A percentile compares a stretch with the other conserved stretches of the same genome.
Evolutionary conservation across 2,888 invertebrate species (phyloP).

Genomic region (Autographa pulchrina): DNA sequence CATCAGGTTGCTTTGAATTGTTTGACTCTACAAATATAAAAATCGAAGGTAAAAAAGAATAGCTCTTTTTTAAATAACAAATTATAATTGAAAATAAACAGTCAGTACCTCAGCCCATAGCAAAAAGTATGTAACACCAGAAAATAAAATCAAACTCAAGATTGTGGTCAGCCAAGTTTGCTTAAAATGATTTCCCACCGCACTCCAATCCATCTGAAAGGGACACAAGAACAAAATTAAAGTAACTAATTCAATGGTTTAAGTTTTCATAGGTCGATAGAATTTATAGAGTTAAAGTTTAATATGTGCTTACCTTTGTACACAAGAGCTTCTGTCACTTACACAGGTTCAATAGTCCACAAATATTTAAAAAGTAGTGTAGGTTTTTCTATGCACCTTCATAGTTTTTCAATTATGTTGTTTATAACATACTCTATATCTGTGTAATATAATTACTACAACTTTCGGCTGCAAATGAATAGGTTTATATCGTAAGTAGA

Average conservation of each 20-base stretch:
- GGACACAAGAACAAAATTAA: not conserved
- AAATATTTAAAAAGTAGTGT: not conserved
- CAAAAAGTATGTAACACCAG: constrained; percentile 92
- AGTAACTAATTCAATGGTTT: not conserved
- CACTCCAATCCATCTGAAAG: constrained; percentile 78
- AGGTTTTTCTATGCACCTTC: not conserved
- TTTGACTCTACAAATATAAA: constrained; percentile 90
- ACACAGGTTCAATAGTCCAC: not conserved
- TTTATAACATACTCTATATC: not conserved
- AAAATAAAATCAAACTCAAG: constrained; percentile 91
- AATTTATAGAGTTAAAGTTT: no score
- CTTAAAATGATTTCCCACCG: constrained; percentile 89
- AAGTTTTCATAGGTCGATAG: no score
- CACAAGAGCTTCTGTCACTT: not conserved
- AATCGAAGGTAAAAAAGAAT: not conserved
- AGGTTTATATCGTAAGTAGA: not conserved
- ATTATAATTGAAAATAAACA: constrained; percentile 3
- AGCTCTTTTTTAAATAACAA: not conserved
- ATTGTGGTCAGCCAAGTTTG: constrained; percentile 93
- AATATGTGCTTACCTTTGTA: not conserved
- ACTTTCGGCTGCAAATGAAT: not conserved
- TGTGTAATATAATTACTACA: not conserved
- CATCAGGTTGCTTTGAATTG: constrained; percentile 94
- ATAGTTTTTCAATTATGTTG: not conserved
- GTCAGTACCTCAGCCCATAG: constrained; percentile 95